Evolutionary conservation across 2,888 invertebrate genomes (phyloP), one percentile per base, ranked within the genome.

Genomic region (Amorpha juglandis): DNA sequence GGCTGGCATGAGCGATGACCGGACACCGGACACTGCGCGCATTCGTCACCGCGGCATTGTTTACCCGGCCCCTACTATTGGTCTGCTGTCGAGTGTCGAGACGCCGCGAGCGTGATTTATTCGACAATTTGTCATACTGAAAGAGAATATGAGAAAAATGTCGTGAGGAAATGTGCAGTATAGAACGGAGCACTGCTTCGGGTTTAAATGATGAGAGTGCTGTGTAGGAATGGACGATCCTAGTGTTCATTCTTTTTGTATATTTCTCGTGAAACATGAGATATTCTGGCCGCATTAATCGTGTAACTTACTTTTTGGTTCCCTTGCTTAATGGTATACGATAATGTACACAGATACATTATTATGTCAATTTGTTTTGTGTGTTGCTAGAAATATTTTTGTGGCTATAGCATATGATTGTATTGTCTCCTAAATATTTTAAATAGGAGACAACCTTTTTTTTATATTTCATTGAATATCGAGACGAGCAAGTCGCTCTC

Each of bases 41-140:
- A 82, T 86, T 83, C 83, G 81, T 84, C 83, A 84, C 78, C 71
- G 66, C 74, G 75, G 74, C 74, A 78, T 72, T 72, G 76, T 75
- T 67, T 71, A 62, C 67, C 58, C 62, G 63, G 50, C 47, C 66
- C 52, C 35, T 45, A 62, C 55, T 33, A 53, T 27, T 38, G 53
- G 27, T 16, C 62, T 21, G 42, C 38, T 52, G 19, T 55, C 33
- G 64, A 53, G n/a, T 64, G 47, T 64, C 52, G 52, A 27, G 63
- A 47, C 45, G 9, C 27, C 27, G 27, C 51, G 11, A 19, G n/a
- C 27, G 45, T 66, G 62, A 63, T 66, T 66, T 63, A 65, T 63
- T 63, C 47, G 48, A 63, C 51, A 38, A 63, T 63, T 51, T 63
- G 42, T 58, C 58, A 58, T 53, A 53, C 33, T 6, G 50, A 53